A percentile compares a stretch with the other conserved stretches of the same genome.
These are phyloP conservation scores for Bombus sibiricus DNA, from an alignment of 1,140 invertebrate genomes.

Conservation along the genomic window DNA sequence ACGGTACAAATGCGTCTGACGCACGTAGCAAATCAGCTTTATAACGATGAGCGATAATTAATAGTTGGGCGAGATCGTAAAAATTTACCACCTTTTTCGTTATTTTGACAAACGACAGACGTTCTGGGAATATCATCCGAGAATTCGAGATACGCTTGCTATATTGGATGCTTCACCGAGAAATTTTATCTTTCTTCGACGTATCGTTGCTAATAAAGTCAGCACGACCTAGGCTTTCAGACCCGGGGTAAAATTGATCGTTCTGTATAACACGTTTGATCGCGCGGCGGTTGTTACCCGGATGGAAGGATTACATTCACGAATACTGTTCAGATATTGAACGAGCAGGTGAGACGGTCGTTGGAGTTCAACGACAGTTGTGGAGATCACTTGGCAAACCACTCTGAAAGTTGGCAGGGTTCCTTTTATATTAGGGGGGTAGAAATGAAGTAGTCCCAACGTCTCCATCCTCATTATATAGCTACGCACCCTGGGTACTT, in stretches of 20 bases:
- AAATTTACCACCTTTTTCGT: not conserved
- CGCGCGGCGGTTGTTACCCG: slow-evolving; percentile 15
- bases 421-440: slow-evolving; percentile 45
- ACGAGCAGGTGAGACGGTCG: slow-evolving; percentile 48
- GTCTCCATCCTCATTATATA: slow-evolving; percentile 54
- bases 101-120: not conserved
- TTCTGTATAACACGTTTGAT: slow-evolving; percentile 28
- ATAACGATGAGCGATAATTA: not conserved
- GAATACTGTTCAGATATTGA: slow-evolving; percentile 43
- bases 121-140: not conserved
- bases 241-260: not conserved
- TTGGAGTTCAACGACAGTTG: slow-evolving; percentile 52
- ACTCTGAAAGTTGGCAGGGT: slow-evolving; percentile 59
- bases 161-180: no score
- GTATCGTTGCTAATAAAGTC: not conserved
- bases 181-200: not conserved
- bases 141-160: not conserved
- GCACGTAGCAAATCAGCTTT: no score
- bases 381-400: slow-evolving; percentile 51
- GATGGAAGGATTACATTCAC: slow-evolving; percentile 26
- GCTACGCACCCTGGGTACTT: slow-evolving; percentile 39
- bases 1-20: no score
- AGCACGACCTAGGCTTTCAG: not conserved
- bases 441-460: slow-evolving; percentile 57
- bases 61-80: not conserved